Conservation (phyloP, 2,797 vertebrate species). For the Australoheros facetus region DNA sequence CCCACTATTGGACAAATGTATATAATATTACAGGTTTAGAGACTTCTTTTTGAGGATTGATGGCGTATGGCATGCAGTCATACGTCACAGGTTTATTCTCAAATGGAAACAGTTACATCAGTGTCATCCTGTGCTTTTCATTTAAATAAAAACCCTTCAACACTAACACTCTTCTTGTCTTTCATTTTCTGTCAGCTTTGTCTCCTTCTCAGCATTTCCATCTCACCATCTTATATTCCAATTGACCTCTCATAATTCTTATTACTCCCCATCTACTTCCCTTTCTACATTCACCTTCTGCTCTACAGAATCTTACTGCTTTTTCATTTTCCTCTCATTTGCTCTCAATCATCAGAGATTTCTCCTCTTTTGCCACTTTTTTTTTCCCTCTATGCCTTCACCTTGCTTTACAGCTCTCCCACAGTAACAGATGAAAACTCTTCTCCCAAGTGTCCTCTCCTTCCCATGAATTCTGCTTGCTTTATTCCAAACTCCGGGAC, state of each 20-base stretch:
- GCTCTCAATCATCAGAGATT: not conserved
- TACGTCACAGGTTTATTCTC: not conserved
- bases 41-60: not conserved
- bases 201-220: not conserved
- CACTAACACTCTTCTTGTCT: not conserved
- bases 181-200: not conserved
- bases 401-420: slow-evolving; percentile 18
- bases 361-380: not conserved
- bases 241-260: not conserved
- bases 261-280: not conserved
- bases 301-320: not conserved
- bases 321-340: slow-evolving; percentile 5
- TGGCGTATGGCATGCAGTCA: not conserved
- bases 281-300: not conserved
- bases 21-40: not conserved
- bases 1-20: not conserved
- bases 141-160: not conserved
- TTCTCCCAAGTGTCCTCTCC: slow-evolving; percentile 51
- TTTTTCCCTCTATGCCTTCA: slow-evolving; percentile 30
- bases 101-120: not conserved
- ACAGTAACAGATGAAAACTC: slow-evolving; percentile 43
- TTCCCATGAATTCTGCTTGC: slow-evolving; percentile 52
- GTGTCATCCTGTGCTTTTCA: not conserved
- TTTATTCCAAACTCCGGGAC: slow-evolving; percentile 64
- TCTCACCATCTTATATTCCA: not conserved